Base-by-base conservation (phyloP, 2,113 vertebrate species). In the Amazona vittata region DNA sequence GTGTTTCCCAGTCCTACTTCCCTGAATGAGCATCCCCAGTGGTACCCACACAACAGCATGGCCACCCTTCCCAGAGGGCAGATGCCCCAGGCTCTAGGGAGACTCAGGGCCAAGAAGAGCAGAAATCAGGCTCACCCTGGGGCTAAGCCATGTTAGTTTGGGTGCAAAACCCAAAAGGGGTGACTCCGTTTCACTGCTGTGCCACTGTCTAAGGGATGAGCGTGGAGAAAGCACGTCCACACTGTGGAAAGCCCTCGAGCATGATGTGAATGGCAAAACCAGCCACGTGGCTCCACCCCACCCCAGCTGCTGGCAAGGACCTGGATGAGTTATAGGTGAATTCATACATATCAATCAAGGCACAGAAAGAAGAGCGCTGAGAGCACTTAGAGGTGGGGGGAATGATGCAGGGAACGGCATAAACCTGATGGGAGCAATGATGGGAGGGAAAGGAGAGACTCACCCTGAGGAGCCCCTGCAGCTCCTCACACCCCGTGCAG, bases 191-290 rank as follows among this genome's bases (percentile, higher is more conserved):
- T 68, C 15, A 4, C 63, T 31, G 37, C 50, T 57, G 49, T 39
- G 29, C 43, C 24, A 60, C 39, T 50, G 39, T 17, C 21, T 53
- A 50, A 14, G 75, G 57, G 47, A 9, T 7, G 46, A 65, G 46
- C 5, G 6, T 0, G n/a, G 19, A 81, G 69, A 46, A 77, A 39
- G 31, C 26, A 33, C 1, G 15, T 10, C 62, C 47, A 16, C 1
- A 5, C 20, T 3, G 2, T 2, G 29, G 21, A 47, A 46, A 80
- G 13, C 35, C 11, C 60, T 18, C 0, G 0, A 47, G 74, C 4
- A 8, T 0, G 0, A 37, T 1, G 2, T 3, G 62, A 79, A 43
- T 2, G 47, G 53, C 62, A 59, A 87, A 87, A 55, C 3, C 25
- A 84, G 50, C 19, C 8, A 3, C 0, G 0, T 10, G 79, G 62